These are phyloP conservation scores for Eudemis profundana DNA, from an alignment of 2,888 invertebrate genomes.

Conservation along the genomic window DNA sequence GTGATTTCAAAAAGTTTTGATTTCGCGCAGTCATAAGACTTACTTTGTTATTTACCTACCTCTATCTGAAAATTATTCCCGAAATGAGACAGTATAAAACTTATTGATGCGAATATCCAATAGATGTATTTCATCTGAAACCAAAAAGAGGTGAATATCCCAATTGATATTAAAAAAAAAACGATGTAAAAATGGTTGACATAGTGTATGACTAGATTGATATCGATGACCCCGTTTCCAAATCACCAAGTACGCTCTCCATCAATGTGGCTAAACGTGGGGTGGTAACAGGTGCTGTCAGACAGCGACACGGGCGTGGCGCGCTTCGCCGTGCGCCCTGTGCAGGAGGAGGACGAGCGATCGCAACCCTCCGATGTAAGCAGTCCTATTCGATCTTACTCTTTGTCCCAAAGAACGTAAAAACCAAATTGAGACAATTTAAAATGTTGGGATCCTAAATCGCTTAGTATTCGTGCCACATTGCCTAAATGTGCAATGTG, in stretches of 20 bases:
- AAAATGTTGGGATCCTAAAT: too few relatives aligned
- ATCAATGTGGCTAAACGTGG: constrained; percentile 46
- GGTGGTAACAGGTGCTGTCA: constrained; percentile 78
- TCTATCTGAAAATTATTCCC: too few relatives aligned
- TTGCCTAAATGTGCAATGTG: too few relatives aligned
- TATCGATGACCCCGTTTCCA: not conserved
- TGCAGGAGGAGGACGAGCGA: constrained; percentile 88
- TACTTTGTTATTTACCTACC: not conserved
- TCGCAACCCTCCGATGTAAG: constrained; percentile 83
- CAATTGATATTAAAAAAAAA: not conserved
- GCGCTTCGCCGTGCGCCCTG: constrained; percentile 88
- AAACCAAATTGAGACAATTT: not conserved
- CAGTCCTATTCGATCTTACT: constrained; percentile 49
- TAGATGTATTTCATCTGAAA: too few relatives aligned
- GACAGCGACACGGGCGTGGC: constrained; percentile 80
- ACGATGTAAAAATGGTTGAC: not conserved
- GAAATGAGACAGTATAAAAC: too few relatives aligned
- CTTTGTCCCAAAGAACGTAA: constrained; percentile 27
- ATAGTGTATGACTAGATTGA: not conserved
- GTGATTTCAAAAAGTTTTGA: constrained; percentile 21
- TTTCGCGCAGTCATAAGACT: too few relatives aligned
- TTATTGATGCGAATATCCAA: too few relatives aligned
- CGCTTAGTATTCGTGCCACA: too few relatives aligned
- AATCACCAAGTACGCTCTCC: constrained; percentile 46
- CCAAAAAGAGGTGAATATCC: too few relatives aligned